Evolutionary conservation across 2,113 vertebrate genomes (phyloP).

Genomic region (Campylomormyrus numenius): DNA sequence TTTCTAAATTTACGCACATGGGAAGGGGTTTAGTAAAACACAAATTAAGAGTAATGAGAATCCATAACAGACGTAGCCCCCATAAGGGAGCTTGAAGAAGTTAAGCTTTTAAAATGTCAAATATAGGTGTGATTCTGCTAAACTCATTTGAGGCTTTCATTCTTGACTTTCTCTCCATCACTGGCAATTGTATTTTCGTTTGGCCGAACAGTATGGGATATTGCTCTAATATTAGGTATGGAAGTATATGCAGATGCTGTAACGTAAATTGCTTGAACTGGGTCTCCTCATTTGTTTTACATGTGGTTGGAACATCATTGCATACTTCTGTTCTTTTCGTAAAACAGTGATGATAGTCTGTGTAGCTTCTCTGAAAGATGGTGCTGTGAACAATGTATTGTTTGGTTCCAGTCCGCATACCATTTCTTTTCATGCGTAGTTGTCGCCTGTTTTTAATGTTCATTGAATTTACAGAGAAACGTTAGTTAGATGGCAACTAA

Average conservation of each 20-base stretch:
- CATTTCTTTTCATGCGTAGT: background rate
- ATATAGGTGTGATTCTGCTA: background rate
- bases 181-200: background rate
- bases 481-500: background rate
- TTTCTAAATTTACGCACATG: background rate
- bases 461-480: background rate
- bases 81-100: background rate
- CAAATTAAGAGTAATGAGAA: background rate
- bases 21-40: background rate
- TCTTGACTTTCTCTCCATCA: background rate
- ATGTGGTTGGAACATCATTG: background rate
- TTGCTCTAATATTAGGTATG: background rate
- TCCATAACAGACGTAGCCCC: background rate
- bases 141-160: background rate
- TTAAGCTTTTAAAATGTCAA: background rate
- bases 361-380: background rate
- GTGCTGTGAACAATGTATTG: background rate
- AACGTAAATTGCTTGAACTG: background rate
- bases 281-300: background rate
- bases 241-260: background rate
- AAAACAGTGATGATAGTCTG: background rate
- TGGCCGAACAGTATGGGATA: background rate
- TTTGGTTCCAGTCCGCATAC: background rate
- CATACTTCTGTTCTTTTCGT: background rate
- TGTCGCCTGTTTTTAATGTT: background rate